phyloP scores from a whole-genome alignment of 2,113 vertebrate genomes.

The Callospermophilus lateralis region DNA sequence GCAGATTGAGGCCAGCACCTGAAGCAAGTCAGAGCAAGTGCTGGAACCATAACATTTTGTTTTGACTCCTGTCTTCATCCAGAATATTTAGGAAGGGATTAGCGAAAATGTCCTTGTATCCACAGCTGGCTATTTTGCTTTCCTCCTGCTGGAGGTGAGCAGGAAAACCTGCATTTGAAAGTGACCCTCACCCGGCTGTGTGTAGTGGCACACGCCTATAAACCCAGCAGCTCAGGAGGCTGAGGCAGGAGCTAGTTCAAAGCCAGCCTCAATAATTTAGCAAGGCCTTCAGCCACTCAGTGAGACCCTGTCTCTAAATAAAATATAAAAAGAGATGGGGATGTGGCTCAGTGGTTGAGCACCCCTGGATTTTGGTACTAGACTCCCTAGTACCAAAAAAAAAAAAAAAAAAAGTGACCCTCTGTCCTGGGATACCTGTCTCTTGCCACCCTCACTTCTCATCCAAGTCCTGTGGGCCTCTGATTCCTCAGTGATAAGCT shows the following conservation, averaged over 20 bases:
- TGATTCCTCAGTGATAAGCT: too few species aligned
- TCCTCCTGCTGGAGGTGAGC: background rate
- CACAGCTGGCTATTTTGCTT: accelerated
- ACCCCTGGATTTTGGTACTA: too few species aligned
- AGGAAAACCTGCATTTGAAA: background rate
- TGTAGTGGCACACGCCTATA: too few species aligned
- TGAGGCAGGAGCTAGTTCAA: too few species aligned
- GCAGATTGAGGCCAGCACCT: background rate
- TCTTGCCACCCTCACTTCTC: background rate
- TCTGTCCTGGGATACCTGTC: background rate
- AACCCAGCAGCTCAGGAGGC: too few species aligned
- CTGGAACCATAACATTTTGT: background rate
- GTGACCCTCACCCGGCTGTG: background rate
- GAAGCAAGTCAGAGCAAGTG: background rate
- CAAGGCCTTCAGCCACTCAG: too few species aligned
- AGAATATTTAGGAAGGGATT: background rate
- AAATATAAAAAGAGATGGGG: too few species aligned
- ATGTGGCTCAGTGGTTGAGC: too few species aligned
- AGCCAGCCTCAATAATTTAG: too few species aligned
- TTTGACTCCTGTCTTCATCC: background rate
- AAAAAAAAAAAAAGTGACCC: background rate
- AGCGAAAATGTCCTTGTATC: background rate
- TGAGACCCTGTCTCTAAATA: too few species aligned
- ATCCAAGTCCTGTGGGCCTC: background rate
- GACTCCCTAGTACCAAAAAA: too few species aligned